Percentiles rank a stretch among this genome's conserved stretches.
Evolutionary conservation across 1,140 invertebrate genomes (phyloP).

Genomic region (Gryon sp.): DNA sequence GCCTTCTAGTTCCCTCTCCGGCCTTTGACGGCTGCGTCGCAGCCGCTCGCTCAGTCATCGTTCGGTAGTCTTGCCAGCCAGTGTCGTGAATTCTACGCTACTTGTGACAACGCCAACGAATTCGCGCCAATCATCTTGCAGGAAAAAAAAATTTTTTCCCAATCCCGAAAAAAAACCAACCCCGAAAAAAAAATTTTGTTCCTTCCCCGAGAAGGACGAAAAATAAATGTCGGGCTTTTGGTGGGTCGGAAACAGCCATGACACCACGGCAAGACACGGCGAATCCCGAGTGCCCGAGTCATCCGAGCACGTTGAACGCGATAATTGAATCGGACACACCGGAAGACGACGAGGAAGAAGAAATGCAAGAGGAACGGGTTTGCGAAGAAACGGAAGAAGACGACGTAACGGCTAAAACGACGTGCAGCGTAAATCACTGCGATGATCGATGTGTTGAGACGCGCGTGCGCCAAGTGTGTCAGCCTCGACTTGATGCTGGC

Average conservation of each 20-base stretch:
- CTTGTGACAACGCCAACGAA: slow-evolving; percentile 14
- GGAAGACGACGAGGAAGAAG: slow-evolving; percentile 15
- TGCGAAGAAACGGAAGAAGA: slow-evolving; percentile 29
- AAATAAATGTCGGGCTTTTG: too few relatives aligned
- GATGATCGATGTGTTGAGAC: slow-evolving; percentile 70
- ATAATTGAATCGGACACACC: background rate
- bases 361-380: slow-evolving; percentile 20
- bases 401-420: slow-evolving; percentile 10
- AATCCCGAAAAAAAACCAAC: too few relatives aligned
- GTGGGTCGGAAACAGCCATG: too few relatives aligned
- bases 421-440: slow-evolving; percentile 23
- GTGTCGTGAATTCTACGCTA: slow-evolving; percentile 64
- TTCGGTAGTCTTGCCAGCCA: slow-evolving; percentile 74
- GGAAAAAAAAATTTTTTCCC: too few relatives aligned
- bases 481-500: slow-evolving; percentile 42
- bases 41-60: slow-evolving; percentile 77
- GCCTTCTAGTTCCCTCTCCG: slow-evolving; percentile 76
- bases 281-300: slow-evolving; percentile 18
- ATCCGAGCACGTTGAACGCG: slow-evolving; percentile 8
- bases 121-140: slow-evolving; percentile 41
- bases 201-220: too few relatives aligned
- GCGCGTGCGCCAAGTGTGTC: slow-evolving; percentile 71
- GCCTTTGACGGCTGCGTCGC: slow-evolving; percentile 78
- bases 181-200: too few relatives aligned
- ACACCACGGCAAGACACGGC: slow-evolving; percentile 57